phyloP scores from a whole-genome alignment of 2,797 vertebrate genomes.

The Sandelia bainsii region DNA sequence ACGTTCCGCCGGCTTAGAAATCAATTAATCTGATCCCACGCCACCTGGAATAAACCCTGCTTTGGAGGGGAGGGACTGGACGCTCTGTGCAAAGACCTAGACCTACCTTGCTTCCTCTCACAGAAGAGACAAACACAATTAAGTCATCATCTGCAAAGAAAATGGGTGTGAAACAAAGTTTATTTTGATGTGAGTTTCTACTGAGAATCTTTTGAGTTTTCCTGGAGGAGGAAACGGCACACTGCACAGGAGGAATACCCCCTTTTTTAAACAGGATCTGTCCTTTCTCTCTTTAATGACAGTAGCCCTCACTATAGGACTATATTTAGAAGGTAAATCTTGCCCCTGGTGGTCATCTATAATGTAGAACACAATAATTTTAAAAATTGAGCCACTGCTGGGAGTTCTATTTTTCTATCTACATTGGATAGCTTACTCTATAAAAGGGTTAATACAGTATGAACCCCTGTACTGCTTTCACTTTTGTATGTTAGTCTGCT shows the following conservation, averaged over 20 bases:
- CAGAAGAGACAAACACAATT: conserved; percentile 62
- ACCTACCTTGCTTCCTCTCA: conserved; percentile 55
- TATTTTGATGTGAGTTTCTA: conserved; percentile 66
- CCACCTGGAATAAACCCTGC: conserved; percentile 77
- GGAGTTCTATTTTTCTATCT: conserved; percentile 76
- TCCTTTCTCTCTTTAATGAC: conserved; percentile 63
- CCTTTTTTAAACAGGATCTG: conserved; percentile 53
- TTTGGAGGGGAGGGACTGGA: conserved; percentile 53
- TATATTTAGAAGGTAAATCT: conserved; percentile 72
- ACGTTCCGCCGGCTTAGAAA: conserved; percentile 70
- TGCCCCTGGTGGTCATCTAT: conserved; percentile 54
- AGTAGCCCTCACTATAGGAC: conserved; percentile 58
- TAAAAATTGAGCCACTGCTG: conserved; percentile 66
- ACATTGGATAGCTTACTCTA: conserved; percentile 52
- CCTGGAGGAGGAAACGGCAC: conserved; percentile 47
- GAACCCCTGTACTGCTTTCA: conserved; percentile 55
- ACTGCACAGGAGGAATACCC: conserved; percentile 73
- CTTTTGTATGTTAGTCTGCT: conserved; percentile 65
- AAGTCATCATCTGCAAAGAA: conserved; percentile 66
- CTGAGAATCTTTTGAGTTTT: conserved; percentile 52
- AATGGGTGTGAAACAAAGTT: conserved; percentile 69
- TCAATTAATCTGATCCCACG: conserved; percentile 69
- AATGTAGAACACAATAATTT: conserved; percentile 71
- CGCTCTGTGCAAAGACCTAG: conserved; percentile 50
- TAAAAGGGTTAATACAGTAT: conserved; percentile 40